Evolutionary conservation across 2,113 vertebrate species (phyloP).

Genomic region (Corythaeola cristata): DNA sequence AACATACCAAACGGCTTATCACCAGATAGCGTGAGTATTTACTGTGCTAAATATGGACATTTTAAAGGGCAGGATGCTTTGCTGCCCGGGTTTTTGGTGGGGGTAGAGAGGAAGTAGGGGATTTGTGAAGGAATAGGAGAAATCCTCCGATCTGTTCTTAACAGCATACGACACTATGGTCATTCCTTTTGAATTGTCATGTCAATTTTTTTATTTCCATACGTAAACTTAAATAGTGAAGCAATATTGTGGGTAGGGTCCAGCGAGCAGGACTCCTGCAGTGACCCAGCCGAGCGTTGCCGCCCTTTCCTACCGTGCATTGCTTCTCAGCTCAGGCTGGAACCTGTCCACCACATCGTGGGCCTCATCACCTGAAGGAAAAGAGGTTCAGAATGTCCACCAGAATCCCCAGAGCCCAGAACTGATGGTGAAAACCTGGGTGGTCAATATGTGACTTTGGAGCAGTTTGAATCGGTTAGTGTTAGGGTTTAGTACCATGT

Average conservation of each 20-base stretch:
- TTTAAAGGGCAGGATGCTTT: neutral
- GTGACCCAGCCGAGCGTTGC: neutral
- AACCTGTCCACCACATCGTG: neutral
- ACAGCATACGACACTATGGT: too few relatives aligned
- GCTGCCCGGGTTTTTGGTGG: neutral
- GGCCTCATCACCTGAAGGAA: neutral
- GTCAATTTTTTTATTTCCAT: neutral
- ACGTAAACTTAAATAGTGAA: neutral
- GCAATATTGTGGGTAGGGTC: neutral
- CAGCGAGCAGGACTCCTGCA: neutral
- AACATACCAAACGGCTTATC: neutral
- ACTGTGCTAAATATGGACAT: neutral
- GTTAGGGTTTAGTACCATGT: neutral
- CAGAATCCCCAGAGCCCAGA: neutral
- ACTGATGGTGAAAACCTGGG: neutral
- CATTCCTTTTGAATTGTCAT: neutral
- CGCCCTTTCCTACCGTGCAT: neutral
- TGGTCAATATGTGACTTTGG: neutral
- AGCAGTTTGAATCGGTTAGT: rapidly evolving
- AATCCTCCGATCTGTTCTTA: neutral
- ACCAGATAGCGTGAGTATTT: neutral
- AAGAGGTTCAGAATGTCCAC: neutral
- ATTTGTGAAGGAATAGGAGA: neutral
- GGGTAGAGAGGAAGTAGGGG: neutral
- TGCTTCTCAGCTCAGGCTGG: neutral